Conservation (phyloP, 2,797 vertebrate genomes). For the Agapornis canus region DNA sequence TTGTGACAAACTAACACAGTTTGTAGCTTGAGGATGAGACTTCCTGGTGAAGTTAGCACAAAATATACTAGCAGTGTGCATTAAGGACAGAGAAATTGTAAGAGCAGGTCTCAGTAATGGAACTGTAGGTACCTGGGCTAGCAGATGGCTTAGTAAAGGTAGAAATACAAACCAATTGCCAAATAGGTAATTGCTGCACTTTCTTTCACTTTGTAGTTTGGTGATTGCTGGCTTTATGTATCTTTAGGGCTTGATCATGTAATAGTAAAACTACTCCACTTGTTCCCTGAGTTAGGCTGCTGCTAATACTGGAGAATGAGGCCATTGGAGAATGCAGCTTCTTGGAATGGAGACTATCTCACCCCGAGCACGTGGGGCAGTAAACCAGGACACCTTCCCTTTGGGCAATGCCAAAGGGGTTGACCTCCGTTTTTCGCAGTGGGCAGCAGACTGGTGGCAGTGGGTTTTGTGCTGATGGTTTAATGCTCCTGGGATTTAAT, state of each 20-base stretch:
- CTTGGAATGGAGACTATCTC: not conserved
- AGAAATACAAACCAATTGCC: not conserved
- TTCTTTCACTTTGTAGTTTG: not conserved
- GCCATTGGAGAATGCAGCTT: not conserved
- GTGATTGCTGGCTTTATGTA: not conserved
- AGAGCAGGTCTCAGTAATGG: not conserved
- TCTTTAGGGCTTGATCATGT: not conserved
- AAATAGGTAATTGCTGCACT: not conserved
- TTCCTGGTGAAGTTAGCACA: not conserved
- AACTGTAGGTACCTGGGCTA: not conserved
- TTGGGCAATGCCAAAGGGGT: not conserved
- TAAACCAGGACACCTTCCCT: rapidly evolving
- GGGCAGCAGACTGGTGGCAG: not conserved
- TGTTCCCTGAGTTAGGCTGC: not conserved
- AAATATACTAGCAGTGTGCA: not conserved
- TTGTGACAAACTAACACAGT: not conserved
- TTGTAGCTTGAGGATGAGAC: not conserved
- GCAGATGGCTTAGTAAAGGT: not conserved
- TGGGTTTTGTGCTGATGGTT: not conserved
- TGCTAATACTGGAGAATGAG: not conserved
- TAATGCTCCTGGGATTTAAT: not conserved
- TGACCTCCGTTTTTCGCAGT: too few species aligned
- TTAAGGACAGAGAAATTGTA: not conserved
- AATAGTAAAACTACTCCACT: not conserved
- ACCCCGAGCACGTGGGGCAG: rapidly evolving